Evolutionary conservation across 2,113 vertebrate genomes (phyloP).

Genomic region (Mesitornis unicolor): DNA sequence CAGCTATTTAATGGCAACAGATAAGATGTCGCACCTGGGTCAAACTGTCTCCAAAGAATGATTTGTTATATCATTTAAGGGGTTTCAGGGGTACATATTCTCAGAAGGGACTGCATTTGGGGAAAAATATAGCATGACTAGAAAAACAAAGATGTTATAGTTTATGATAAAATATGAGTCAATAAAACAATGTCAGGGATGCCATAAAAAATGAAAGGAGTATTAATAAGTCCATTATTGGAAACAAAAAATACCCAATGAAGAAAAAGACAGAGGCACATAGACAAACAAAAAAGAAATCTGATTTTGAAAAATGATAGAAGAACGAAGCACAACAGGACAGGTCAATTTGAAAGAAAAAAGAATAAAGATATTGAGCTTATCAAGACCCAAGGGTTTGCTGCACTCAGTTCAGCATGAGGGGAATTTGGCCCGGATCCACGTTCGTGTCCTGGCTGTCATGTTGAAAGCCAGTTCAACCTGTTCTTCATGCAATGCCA

Average conservation of each 20-base stretch:
- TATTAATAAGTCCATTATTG: not conserved
- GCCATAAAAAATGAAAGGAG: not conserved
- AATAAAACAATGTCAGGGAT: constrained; percentile 23
- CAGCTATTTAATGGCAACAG: not conserved
- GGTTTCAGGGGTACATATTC: not conserved
- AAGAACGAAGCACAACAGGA: not conserved
- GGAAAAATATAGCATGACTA: not conserved
- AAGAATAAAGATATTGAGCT: not conserved
- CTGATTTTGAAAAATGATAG: not conserved
- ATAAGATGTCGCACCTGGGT: not conserved
- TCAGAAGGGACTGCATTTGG: not conserved
- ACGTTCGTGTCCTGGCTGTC: not conserved
- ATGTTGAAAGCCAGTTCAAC: not conserved
- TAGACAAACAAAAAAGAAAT: not conserved
- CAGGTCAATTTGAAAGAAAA: not conserved
- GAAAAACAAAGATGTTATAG: not conserved
- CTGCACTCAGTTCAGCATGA: not conserved
- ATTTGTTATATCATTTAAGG: constrained; percentile 33
- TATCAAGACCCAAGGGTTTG: not conserved
- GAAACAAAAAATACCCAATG: not conserved
- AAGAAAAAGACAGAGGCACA: not conserved
- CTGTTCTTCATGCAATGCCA: not conserved
- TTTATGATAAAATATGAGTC: constrained; percentile 24
- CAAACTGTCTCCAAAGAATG: not conserved
- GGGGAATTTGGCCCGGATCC: not conserved